These are phyloP conservation scores for Vidua macroura DNA, from an alignment of 2,113 vertebrate species.

Conservation along the genomic window DNA sequence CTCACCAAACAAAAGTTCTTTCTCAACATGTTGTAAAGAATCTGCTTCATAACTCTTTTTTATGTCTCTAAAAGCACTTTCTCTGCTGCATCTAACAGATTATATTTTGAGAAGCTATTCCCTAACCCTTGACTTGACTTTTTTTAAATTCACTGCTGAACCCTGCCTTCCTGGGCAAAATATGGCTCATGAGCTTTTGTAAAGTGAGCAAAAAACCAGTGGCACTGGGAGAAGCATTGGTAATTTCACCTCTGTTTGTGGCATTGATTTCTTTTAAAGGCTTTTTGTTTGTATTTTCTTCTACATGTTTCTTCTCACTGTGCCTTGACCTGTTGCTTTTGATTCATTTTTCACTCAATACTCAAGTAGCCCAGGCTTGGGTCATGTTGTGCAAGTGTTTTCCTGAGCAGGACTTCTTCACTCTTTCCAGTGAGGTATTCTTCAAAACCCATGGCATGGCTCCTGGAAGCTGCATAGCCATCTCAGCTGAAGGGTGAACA, in stretches of 20 bases:
- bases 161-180: background rate
- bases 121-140: background rate
- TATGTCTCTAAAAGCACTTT: constrained; percentile 17
- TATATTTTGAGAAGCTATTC: background rate
- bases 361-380: background rate
- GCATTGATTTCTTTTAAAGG: constrained; percentile 20
- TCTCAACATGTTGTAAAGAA: background rate
- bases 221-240: background rate
- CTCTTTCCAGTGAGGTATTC: background rate
- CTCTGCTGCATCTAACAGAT: background rate
- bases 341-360: background rate
- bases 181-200: background rate
- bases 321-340: background rate
- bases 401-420: background rate
- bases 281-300: constrained; percentile 23
- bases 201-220: background rate
- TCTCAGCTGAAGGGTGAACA: background rate
- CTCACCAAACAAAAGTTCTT: background rate
- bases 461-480: background rate
- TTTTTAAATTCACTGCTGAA: background rate
- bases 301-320: background rate
- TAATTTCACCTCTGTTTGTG: background rate
- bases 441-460: background rate
- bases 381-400: background rate
- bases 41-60: background rate